Conservation (phyloP, 2,113 vertebrate genomes). For the Eptesicus fuscus region DNA sequence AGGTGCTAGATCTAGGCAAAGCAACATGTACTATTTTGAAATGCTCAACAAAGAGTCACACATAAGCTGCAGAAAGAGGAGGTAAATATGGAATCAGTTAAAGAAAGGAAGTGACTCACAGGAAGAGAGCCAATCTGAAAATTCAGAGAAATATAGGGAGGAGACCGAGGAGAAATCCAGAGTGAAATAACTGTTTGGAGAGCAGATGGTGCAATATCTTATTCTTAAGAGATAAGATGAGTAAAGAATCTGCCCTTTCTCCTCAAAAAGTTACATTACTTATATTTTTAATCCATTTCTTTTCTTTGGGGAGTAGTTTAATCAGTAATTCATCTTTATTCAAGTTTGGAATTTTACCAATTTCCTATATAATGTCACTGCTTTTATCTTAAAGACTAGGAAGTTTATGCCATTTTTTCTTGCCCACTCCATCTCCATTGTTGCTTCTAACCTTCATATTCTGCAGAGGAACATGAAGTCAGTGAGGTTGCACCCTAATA, state of each 20-base stretch:
- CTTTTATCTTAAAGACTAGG: not conserved
- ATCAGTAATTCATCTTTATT: conserved; percentile 39
- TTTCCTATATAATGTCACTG: not conserved
- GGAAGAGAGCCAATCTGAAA: conserved; percentile 69
- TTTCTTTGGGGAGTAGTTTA: conserved; percentile 2
- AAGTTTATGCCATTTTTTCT: not conserved
- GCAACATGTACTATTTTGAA: conserved; percentile 63
- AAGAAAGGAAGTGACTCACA: conserved; percentile 72
- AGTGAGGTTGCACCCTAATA: not conserved
- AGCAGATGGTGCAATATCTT: conserved; percentile 68
- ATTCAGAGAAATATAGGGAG: conserved; percentile 52
- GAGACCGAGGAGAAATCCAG: conserved; percentile 49
- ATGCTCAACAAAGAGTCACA: conserved; percentile 61
- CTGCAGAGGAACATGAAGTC: not conserved
- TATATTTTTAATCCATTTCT: not conserved
- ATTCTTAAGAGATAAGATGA: conserved; percentile 62
- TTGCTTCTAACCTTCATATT: not conserved
- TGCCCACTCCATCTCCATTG: not conserved
- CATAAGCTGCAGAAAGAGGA: conserved; percentile 23
- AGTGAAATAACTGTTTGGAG: conserved; percentile 34
- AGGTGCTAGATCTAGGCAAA: not conserved
- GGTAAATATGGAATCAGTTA: conserved; percentile 72
- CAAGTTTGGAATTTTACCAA: not conserved
- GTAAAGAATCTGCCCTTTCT: conserved; percentile 52
- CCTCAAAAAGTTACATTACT: conserved; percentile 33